Base-by-base conservation (phyloP, 2,888 invertebrate genomes). In the Parnassius glacialis region DNA sequence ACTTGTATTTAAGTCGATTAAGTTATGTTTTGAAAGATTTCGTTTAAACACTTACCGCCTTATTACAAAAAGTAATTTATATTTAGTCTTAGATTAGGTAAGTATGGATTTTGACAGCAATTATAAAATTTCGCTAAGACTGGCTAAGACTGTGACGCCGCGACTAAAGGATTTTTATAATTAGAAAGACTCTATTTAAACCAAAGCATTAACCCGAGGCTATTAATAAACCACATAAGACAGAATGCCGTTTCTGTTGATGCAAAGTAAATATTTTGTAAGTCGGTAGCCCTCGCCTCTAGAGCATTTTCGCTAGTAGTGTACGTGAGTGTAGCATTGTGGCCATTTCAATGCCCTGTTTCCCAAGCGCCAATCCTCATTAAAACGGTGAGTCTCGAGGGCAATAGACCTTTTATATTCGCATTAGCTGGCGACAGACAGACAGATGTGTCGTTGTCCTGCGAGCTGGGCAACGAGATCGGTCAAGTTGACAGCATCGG, bases 381-480 rank as follows among this genome's bases (percentile, higher is more conserved):
- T 69, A 68, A 65, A 71, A 70, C 71, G 71, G 70, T 69, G 59
- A 45, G 57, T 52, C 42, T 16, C 53, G 59, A 61, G 61, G 64
- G 61, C 62, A 65, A 61, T 65, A 61, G 65, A 59, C 64, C 68
- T 59, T 65, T 70, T 70, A 70, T 67, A 68, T 68, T 69, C 69
- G 56, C 70, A 72, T 72, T 71, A 72, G 64, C 64, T 52, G 64
- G 53, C 57, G 58, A 64, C 62, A 64, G 44, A 59, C 64, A 53
- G 67, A 59, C 70, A 58, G 52, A 65, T 61, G 73, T 68, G 74
- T 74, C 72, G 72, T 71, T 64, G 73, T 68, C 71, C 73, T 72
- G 66, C 65, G 69, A 62, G 52, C 53, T 48, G 48, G 48, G 48
- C 65, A 59, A 61, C 64, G 68, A 71, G 68, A 71, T 69, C 70